These are phyloP conservation scores for Oryzaephilus surinamensis DNA, from an alignment of 1,140 invertebrate species.

Conservation along the genomic window DNA sequence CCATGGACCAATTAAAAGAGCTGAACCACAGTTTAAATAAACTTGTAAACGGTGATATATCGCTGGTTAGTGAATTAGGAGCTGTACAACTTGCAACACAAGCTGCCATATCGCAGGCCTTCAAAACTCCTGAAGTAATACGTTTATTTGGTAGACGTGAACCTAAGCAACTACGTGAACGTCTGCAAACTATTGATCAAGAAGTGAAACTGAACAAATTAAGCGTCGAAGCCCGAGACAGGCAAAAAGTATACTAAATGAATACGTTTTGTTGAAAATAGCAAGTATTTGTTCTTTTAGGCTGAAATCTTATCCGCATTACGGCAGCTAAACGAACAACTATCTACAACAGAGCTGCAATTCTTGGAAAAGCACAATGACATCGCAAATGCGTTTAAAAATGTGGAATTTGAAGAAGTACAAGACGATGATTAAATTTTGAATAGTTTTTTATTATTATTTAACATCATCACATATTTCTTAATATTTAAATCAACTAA, in stretches of 20 bases:
- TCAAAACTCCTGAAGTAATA: constrained; percentile 69
- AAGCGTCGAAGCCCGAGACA: constrained; percentile 31
- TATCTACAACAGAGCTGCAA: constrained; percentile 46
- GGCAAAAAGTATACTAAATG: constrained; percentile 30
- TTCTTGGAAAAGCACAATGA: constrained; percentile 43
- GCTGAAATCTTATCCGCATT: constrained; percentile 58
- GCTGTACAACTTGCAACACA: constrained; percentile 46
- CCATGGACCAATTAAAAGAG: constrained; percentile 64
- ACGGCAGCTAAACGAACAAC: constrained; percentile 55
- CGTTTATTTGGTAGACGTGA: constrained; percentile 66
- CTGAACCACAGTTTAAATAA: constrained; percentile 57
- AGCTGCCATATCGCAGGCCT: constrained; percentile 65
- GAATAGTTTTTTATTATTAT: neutral
- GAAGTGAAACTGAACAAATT: constrained; percentile 44
- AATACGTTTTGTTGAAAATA: neutral
- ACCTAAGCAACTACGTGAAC: constrained; percentile 53
- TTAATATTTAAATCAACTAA: no score
- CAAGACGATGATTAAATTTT: constrained; percentile 6
- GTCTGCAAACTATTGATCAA: constrained; percentile 45
- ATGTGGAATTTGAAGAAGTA: constrained; percentile 28
- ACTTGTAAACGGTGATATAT: constrained; percentile 58
- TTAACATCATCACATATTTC: no score
- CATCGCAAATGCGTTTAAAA: constrained; percentile 23
- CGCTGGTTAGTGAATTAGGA: constrained; percentile 47
- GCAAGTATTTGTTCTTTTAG: constrained; percentile 31